Evolutionary conservation across 2,113 vertebrate species (phyloP).

Genomic region (Ammospiza caudacuta): DNA sequence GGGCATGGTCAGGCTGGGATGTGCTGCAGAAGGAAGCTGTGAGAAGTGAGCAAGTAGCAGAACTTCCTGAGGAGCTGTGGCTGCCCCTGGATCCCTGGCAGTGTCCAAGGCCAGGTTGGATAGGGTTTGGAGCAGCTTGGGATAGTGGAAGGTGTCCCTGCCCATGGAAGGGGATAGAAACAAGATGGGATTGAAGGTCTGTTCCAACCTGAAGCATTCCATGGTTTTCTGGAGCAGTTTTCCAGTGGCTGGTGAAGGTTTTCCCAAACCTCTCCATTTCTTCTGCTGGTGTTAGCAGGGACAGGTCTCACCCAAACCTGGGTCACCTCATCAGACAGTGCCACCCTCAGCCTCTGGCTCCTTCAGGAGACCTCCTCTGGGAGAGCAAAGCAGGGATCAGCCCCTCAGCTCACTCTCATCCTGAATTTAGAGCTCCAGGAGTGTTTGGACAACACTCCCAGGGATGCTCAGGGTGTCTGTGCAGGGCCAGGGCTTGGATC

Average conservation of each 20-base stretch:
- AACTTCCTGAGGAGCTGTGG: too few species aligned
- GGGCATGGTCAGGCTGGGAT: too few species aligned
- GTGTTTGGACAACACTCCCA: accelerated
- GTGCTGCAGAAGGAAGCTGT: too few species aligned
- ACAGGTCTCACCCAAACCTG: neutral
- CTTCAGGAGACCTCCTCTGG: neutral
- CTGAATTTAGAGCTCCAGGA: neutral
- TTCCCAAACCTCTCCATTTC: neutral
- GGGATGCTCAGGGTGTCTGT: neutral
- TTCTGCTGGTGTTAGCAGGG: neutral
- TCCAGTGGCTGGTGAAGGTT: neutral
- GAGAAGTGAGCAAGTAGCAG: too few species aligned
- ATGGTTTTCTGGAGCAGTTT: neutral
- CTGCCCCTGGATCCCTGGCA: too few species aligned
- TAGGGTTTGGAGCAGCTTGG: too few species aligned
- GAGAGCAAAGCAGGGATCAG: neutral
- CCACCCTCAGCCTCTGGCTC: neutral
- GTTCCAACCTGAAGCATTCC: neutral
- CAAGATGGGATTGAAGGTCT: neutral
- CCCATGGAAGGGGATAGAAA: neutral
- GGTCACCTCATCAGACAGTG: neutral
- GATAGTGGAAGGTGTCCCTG: neutral
- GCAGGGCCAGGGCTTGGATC: neutral
- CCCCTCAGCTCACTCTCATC: neutral
- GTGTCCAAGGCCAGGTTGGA: too few species aligned